Evolutionary conservation across 2,113 vertebrate genomes (phyloP), one percentile per base, ranked within the genome.

Genomic region (Pachyramphus minor): DNA sequence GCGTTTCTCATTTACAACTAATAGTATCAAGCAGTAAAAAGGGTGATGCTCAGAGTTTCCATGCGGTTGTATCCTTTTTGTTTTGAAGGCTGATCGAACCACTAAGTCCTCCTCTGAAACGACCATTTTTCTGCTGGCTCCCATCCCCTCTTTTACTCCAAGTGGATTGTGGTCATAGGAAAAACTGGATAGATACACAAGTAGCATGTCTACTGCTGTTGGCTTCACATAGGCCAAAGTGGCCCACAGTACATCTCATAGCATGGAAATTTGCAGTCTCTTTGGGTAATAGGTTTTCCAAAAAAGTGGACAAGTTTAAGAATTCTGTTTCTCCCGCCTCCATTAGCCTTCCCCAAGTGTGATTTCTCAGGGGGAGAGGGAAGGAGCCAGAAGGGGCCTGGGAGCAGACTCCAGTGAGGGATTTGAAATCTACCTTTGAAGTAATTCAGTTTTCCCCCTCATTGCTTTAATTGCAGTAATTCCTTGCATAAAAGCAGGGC

Each of bases 231-330:
- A 14, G 55, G 25, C 25, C 39, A 19, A 31, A 24, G 22, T 12
- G 67, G 63, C 28, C 86, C 45, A 33, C 39, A 63, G 67, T 68
- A 39, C 8, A 58, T 86, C 47, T n/a, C 53, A 18, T 58, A 60
- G 88, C 71, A 53, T 0, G 9, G 73, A 95, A 83, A 86, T n/a
- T 45, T 14, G 33, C 2, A 1, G 17, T 69, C 18, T 3, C 19
- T 56, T 89, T 49, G 63, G 73, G 25, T 58, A 66, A 73, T 35
- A 19, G 69, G 20, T 95, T 94, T 95, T 80, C 83, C 86, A 92
- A 39, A 20, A 80, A 47, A 20, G 1, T 15, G 72, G 27, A 28
- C 12, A 44, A 23, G 23, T 31, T 5, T 35, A 45, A 56, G 33
- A 11, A 1, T 18, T 72, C 8, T 9, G 39, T 42, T 55, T 42